Evolutionary conservation across 2,797 vertebrate species (phyloP), one percentile per base, ranked within the genome.

Genomic region (Hippocampus kuda): DNA sequence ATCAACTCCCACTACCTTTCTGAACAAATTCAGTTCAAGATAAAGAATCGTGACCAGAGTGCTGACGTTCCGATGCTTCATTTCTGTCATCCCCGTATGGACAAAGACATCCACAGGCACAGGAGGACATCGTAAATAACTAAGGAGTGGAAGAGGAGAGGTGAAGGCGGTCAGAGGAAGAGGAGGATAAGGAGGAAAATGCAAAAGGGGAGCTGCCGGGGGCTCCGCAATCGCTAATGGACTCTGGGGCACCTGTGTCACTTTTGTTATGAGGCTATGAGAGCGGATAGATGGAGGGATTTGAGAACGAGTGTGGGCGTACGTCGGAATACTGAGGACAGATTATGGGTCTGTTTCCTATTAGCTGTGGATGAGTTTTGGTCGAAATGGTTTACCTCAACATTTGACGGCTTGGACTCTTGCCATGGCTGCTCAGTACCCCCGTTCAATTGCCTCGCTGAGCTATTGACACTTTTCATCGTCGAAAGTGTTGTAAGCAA

Each of bases 191-290:
- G 41, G n/a, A 64, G 38, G 63, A 83, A 84, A 83, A 77, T 81
- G 78, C 68, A 81, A 75, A 67, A 30, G 59, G 82, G 81, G 72
- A 72, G 68, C 76, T 74, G 76, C 12, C 56, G 26, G 73, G 68
- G 70, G 78, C 81, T 76, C 72, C 63, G 71, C 75, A 70, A 79
- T 78, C 67, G 72, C 79, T 89, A 88, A 90, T 89, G 88, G 88
- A 87, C 80, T 81, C 18, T 73, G 72, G 86, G 86, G 86, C 86
- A 86, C 86, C 86, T 76, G 85, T 88, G 86, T 90, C 88, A 88
- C 85, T 80, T 85, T 84, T 81, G 85, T 82, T 85, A 77, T 85
- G 73, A 11, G 57, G 16, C 34, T 51, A 75, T 74, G 72, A 64
- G 71, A 76, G 74, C 65, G 84, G 27, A 65, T 65, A 48, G 63